Percentiles rank a stretch among this genome's conserved stretches.
Evolutionary conservation across 2,888 invertebrate genomes (phyloP).

Genomic region (Diaprepes abbreviatus): DNA sequence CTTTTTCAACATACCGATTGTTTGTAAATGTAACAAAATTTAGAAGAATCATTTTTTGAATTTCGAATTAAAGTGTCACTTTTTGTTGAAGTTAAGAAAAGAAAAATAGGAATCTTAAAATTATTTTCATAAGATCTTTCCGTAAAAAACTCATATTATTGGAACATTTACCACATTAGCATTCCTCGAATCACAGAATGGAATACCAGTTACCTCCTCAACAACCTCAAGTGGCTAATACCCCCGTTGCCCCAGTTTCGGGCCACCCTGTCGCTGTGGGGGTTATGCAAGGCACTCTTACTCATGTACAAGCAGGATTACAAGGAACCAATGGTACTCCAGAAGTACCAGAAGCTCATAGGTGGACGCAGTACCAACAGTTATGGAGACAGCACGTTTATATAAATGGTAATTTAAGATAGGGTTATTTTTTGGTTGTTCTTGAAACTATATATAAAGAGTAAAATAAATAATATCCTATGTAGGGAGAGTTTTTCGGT

Average conservation of each 20-base stretch:
- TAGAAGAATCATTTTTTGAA: too few relatives aligned
- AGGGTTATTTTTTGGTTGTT: too few relatives aligned
- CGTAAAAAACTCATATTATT: conserved; percentile 5
- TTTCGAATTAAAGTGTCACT: too few relatives aligned
- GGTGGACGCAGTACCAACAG: conserved; percentile 83
- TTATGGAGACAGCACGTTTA: conserved; percentile 86
- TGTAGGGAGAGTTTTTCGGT: too few relatives aligned
- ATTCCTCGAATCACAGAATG: conserved; percentile 57
- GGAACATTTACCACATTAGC: not conserved
- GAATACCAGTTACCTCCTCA: conserved; percentile 71
- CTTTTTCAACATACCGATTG: too few relatives aligned
- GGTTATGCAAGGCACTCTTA: conserved; percentile 76
- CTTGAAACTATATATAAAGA: too few relatives aligned
- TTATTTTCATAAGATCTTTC: too few relatives aligned
- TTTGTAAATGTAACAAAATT: too few relatives aligned
- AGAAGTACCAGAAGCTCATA: conserved; percentile 66
- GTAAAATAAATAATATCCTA: too few relatives aligned
- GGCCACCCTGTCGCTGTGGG: conserved; percentile 74
- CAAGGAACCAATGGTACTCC: conserved; percentile 56
- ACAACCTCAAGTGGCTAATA: conserved; percentile 56
- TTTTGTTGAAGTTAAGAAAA: too few relatives aligned
- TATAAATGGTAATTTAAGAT: conserved; percentile 76
- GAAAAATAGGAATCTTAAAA: too few relatives aligned
- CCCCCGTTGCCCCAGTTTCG: conserved; percentile 57
- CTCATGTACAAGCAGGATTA: conserved; percentile 71